Conservation (phyloP, 2,888 invertebrate genomes). For the Ichneumoninae sp. region DNA sequence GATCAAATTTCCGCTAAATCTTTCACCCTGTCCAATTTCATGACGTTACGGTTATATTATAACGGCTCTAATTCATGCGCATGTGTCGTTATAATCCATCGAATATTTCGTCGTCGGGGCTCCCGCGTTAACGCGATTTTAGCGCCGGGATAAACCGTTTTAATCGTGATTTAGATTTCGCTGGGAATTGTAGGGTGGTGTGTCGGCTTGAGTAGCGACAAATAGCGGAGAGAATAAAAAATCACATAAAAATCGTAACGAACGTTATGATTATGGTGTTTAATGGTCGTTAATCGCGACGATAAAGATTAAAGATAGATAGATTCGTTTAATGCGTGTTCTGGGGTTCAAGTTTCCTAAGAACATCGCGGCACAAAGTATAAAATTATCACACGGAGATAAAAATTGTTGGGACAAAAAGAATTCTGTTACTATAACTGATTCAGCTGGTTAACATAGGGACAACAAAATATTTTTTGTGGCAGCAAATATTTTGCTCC, state of each 20-base stretch:
- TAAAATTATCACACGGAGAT: no score
- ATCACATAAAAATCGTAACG: not conserved
- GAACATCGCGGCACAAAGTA: no score
- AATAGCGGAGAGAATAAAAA: not conserved
- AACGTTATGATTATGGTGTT: not conserved
- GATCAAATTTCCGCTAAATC: conserved; percentile 66
- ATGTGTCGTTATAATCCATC: conserved; percentile 45
- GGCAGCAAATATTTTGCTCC: no score
- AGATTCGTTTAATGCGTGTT: no score
- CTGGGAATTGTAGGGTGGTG: not conserved
- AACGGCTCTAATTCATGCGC: conserved; percentile 43
- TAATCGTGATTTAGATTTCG: not conserved
- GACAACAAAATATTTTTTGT: no score
- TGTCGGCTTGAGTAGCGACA: not conserved
- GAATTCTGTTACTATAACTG: no score
- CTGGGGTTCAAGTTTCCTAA: no score
- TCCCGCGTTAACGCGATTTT: not conserved
- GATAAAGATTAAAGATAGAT: not conserved
- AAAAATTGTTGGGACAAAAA: no score
- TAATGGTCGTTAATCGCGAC: not conserved
- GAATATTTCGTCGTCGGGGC: conserved; percentile 41
- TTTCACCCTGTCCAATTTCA: conserved; percentile 57
- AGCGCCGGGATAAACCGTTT: not conserved
- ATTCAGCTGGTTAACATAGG: no score
- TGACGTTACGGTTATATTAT: conserved; percentile 39